These are phyloP conservation scores for Neostethus bicornis DNA, from an alignment of 2,797 vertebrate species.

Conservation along the genomic window DNA sequence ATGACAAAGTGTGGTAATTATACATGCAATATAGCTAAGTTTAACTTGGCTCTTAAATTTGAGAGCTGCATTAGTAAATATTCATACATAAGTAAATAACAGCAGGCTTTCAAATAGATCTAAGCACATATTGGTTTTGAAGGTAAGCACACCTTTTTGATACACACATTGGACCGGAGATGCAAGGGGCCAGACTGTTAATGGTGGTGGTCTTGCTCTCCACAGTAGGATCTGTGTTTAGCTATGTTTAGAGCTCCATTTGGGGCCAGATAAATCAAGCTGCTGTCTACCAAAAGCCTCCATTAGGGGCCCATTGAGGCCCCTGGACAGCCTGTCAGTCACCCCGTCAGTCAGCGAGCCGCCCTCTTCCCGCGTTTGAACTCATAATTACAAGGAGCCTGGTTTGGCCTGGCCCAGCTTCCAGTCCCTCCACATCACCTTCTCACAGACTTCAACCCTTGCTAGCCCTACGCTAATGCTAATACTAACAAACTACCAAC, in stretches of 20 bases:
- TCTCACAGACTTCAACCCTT: slow-evolving; percentile 32
- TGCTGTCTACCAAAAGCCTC: slow-evolving; percentile 80
- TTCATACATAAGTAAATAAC: neutral
- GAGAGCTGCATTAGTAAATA: too few species aligned
- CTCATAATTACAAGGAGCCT: slow-evolving; percentile 81
- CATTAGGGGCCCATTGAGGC: slow-evolving; percentile 77
- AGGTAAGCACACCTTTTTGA: slow-evolving; percentile 27
- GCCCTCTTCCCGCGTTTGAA: slow-evolving; percentile 78
- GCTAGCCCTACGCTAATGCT: slow-evolving; percentile 66
- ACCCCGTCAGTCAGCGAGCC: slow-evolving; percentile 65
- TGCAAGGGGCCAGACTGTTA: slow-evolving; percentile 60
- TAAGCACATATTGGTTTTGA: slow-evolving; percentile 11
- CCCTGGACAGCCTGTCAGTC: slow-evolving; percentile 78
- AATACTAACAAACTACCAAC: slow-evolving; percentile 69
- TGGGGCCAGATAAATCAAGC: slow-evolving; percentile 82
- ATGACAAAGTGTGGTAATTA: neutral
- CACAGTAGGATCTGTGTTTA: slow-evolving; percentile 82
- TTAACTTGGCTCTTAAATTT: too few species aligned
- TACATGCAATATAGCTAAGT: neutral
- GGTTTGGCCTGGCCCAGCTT: slow-evolving; percentile 38
- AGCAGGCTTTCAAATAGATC: slow-evolving; percentile 21
- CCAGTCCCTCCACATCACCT: slow-evolving; percentile 24
- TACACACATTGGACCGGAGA: slow-evolving; percentile 16
- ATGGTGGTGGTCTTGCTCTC: slow-evolving; percentile 67
- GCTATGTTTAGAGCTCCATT: slow-evolving; percentile 78